Conservation (phyloP, 2,797 vertebrate species). For the Gallirallus australis region DNA sequence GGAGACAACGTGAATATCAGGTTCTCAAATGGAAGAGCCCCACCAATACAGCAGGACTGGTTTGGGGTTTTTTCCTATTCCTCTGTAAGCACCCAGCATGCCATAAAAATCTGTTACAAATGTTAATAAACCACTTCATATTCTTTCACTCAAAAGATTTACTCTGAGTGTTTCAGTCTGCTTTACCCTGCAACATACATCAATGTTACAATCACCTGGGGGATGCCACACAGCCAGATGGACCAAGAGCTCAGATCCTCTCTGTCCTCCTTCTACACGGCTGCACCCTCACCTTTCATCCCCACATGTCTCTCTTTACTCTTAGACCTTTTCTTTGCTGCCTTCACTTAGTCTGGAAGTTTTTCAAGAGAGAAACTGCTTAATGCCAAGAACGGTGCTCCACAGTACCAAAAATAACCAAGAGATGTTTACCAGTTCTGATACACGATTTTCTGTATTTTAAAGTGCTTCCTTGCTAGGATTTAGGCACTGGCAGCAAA, state of each 20-base stretch:
- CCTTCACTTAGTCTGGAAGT: not conserved
- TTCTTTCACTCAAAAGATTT: not conserved
- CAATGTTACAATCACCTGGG: not conserved
- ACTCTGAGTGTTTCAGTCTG: not conserved
- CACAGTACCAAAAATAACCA: not conserved
- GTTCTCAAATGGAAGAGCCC: not conserved
- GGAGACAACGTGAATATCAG: not conserved
- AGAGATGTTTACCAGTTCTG: not conserved
- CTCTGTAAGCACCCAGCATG: not conserved
- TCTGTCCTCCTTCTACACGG: not conserved
- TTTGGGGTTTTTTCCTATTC: not conserved
- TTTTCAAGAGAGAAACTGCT: not conserved
- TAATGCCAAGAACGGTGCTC: not conserved
- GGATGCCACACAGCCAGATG: fast-evolving
- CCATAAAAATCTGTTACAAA: not conserved
- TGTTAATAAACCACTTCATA: not conserved
- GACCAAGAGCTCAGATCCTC: not conserved
- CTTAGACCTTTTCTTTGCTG: not conserved
- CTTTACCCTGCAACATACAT: not conserved
- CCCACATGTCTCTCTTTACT: not conserved
- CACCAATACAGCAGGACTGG: not conserved
- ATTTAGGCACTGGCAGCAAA: not conserved
- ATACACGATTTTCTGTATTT: not conserved
- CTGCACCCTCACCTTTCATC: not conserved
- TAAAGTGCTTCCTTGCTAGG: not conserved